phyloP scores from a whole-genome alignment of 2,888 invertebrate genomes.

The Drosophila koepferae region DNA sequence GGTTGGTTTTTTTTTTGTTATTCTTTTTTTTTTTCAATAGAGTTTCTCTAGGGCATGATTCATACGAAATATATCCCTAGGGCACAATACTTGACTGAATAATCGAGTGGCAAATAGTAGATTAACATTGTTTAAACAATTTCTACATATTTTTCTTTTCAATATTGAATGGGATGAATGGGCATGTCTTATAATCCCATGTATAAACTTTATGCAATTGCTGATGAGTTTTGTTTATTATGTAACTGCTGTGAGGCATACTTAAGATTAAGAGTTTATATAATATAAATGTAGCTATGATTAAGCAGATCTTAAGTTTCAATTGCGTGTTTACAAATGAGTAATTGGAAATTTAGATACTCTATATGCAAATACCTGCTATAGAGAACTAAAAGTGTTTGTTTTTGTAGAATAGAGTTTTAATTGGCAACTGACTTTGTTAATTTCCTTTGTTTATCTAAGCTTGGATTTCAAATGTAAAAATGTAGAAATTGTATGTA shows the following conservation, averaged over 20 bases:
- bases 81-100: not conserved
- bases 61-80: slow-evolving; percentile 9
- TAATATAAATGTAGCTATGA: not conserved
- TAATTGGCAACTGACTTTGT: no score
- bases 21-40: slow-evolving; percentile 4
- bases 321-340: not conserved
- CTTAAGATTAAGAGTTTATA: not conserved
- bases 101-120: not conserved
- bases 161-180: not conserved
- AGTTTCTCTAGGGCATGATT: slow-evolving; percentile 17
- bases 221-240: not conserved
- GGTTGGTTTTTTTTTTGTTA: not conserved
- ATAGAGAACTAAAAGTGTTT: not conserved
- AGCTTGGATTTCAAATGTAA: no score
- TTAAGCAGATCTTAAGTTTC: not conserved
- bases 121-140: slow-evolving; percentile 5
- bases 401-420: not conserved
- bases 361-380: not conserved
- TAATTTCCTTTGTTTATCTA: no score
- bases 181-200: not conserved
- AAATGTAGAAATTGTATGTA: no score
- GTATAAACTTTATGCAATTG: not conserved
- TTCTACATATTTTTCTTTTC: not conserved
- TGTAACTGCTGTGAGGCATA: not conserved
- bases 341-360: not conserved